A percentile compares a stretch with the other conserved stretches of the same genome.
These are phyloP conservation scores for Andrena dorsata DNA, from an alignment of 2,888 invertebrate species.

Conservation along the genomic window DNA sequence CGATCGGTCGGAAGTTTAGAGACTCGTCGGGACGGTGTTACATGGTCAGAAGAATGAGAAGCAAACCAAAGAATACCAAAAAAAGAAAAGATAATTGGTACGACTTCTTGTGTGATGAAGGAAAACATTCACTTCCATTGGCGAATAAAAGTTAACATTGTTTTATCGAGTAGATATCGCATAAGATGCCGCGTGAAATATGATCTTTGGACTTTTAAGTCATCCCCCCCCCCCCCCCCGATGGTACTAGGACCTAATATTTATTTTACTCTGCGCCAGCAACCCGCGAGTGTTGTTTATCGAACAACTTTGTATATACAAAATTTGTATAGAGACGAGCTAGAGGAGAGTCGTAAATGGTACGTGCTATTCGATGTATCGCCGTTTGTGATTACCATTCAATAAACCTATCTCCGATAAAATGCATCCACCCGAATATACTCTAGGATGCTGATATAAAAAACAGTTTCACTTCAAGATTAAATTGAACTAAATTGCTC, in stretches of 20 bases:
- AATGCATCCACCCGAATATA: conserved; percentile 25
- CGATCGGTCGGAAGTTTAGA: conserved; percentile 13
- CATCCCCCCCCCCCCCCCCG: conserved; percentile 9
- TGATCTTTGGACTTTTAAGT: conserved; percentile 52
- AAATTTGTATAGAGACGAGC: conserved; percentile 42
- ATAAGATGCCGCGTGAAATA: not conserved
- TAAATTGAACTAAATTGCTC: conserved; percentile 52
- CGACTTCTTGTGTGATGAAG: conserved; percentile 6
- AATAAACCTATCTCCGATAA: conserved; percentile 32
- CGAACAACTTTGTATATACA: conserved; percentile 51
- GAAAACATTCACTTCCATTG: not conserved
- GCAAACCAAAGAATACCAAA: conserved; percentile 5
- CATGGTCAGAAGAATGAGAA: conserved; percentile 16
- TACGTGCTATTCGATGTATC: conserved; percentile 49
- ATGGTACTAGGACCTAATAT: conserved; percentile 26
- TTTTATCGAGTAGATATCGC: conserved; percentile 6
- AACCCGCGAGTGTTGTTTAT: conserved; percentile 38
- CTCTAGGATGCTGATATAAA: conserved; percentile 16
- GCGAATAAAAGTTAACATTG: not conserved
- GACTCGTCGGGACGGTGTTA: not conserved
- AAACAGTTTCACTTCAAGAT: conserved; percentile 19
- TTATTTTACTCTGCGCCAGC: conserved; percentile 43
- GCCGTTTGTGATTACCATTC: conserved; percentile 47
- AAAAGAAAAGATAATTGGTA: conserved; percentile 2
- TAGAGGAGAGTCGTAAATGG: conserved; percentile 42